Conservation (phyloP, 2,797 vertebrate species). For the Sphenopsis melanotis region DNA sequence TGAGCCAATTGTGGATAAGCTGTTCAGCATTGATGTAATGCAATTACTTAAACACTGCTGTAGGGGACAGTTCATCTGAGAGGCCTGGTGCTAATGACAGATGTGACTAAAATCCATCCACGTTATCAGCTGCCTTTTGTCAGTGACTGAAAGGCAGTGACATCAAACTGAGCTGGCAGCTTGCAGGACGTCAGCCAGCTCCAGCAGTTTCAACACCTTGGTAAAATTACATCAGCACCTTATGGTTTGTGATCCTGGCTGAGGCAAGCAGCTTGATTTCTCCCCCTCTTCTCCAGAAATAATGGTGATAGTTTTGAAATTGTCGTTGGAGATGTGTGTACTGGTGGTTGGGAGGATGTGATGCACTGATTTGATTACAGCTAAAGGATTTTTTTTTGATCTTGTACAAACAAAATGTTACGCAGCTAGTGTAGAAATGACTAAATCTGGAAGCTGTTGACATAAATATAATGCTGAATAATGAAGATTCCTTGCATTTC, state of each 20-base stretch:
- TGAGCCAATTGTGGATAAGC: not conserved
- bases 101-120: slow-evolving; percentile 26
- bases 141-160: slow-evolving; percentile 11
- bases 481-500: slow-evolving; percentile 26
- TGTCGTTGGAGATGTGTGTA: not conserved
- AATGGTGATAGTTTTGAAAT: not conserved
- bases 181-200: slow-evolving; percentile 18
- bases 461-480: slow-evolving; percentile 45
- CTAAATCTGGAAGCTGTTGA: slow-evolving; percentile 26
- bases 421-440: slow-evolving; percentile 1
- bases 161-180: slow-evolving; percentile 44
- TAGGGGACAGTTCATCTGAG: slow-evolving; percentile 17
- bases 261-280: slow-evolving; percentile 25
- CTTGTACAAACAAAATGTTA: slow-evolving; percentile 20
- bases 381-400: not conserved
- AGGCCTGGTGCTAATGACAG: slow-evolving; percentile 30
- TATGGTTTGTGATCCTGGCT: not conserved
- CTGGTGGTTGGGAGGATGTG: not conserved
- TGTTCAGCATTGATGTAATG: slow-evolving; percentile 11
- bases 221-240: slow-evolving; percentile 10
- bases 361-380: slow-evolving; percentile 38
- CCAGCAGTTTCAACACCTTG: slow-evolving; percentile 27
- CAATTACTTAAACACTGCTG: slow-evolving; percentile 29
- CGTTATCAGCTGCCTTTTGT: slow-evolving; percentile 1
- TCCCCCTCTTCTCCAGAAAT: not conserved